A percentile compares a stretch with the other conserved stretches of the same genome.
These are phyloP conservation scores for Ichneumoninae sp. DNA, from an alignment of 2,888 invertebrate genomes.

Conservation along the genomic window DNA sequence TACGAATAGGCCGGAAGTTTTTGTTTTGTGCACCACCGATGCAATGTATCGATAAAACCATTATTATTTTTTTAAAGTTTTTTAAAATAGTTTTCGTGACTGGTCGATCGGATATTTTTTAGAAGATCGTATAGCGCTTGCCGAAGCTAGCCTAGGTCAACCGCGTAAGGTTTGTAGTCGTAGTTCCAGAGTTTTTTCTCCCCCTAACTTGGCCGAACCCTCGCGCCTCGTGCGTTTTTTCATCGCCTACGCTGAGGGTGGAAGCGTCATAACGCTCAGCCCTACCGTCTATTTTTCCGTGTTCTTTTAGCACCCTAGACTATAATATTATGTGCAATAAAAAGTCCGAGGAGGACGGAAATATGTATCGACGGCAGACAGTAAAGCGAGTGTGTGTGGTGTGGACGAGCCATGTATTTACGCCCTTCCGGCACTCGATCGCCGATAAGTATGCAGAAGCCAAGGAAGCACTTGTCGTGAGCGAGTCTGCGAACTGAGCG, in stretches of 20 bases:
- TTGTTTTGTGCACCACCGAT: too few species aligned
- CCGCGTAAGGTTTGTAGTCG: constrained; percentile 43
- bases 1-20: too few species aligned
- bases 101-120: neutral
- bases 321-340: constrained; percentile 21
- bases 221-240: neutral
- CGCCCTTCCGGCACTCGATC: neutral
- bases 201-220: constrained; percentile 2
- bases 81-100: too few species aligned
- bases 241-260: neutral
- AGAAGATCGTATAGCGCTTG: neutral
- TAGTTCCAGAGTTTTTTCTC: neutral
- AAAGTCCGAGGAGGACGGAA: neutral
- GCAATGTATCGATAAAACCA: too few species aligned
- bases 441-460: neutral
- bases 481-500: constrained; percentile 54
- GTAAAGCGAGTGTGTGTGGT: neutral
- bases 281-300: neutral
- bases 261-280: neutral
- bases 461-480: constrained; percentile 68
- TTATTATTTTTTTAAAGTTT: too few species aligned
- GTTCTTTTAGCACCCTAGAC: constrained; percentile 5
- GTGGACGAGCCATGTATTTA: neutral
- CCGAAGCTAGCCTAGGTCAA: constrained; percentile 68
- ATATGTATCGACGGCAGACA: neutral